These are phyloP conservation scores for Pipra filicauda DNA, from an alignment of 2,113 vertebrate genomes.

Conservation along the genomic window DNA sequence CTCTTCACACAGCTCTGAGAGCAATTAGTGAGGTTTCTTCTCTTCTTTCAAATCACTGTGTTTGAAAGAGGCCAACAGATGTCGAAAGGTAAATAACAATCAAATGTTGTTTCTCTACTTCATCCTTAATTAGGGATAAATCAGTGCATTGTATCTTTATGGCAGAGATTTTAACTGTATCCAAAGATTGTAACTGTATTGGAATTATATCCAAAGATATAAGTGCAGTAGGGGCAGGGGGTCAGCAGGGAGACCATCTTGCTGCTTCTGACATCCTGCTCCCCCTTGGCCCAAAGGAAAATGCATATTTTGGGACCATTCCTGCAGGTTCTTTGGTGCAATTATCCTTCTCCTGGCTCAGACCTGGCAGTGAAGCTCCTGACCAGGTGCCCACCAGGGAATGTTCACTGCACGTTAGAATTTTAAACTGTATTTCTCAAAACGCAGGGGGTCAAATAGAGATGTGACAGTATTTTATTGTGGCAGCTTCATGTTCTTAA, in stretches of 20 bases:
- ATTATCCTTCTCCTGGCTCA: not conserved
- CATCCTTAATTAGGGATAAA: conserved; percentile 40
- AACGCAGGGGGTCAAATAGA: not conserved
- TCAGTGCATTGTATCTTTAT: conserved; percentile 11
- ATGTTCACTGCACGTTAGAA: not conserved
- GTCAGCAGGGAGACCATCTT: not conserved
- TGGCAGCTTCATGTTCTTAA: not conserved
- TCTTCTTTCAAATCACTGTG: conserved; percentile 35
- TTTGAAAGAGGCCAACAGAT: conserved; percentile 46
- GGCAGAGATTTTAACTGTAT: not conserved
- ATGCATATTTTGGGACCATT: not conserved
- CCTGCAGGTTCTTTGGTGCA: not conserved
- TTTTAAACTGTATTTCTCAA: not conserved
- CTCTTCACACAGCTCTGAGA: conserved; percentile 47
- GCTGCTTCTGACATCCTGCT: not conserved
- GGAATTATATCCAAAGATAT: not conserved
- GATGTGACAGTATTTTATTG: not conserved
- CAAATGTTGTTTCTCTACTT: conserved; percentile 15
- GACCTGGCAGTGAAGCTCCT: not conserved
- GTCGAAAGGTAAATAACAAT: conserved; percentile 60
- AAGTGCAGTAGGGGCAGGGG: not conserved
- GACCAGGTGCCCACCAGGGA: not conserved
- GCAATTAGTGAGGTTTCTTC: conserved; percentile 56
- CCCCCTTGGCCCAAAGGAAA: not conserved
- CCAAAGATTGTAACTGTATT: no score